These are phyloP conservation scores for Branchellion lobata DNA, from an alignment of 2,888 invertebrate species.

Conservation along the genomic window DNA sequence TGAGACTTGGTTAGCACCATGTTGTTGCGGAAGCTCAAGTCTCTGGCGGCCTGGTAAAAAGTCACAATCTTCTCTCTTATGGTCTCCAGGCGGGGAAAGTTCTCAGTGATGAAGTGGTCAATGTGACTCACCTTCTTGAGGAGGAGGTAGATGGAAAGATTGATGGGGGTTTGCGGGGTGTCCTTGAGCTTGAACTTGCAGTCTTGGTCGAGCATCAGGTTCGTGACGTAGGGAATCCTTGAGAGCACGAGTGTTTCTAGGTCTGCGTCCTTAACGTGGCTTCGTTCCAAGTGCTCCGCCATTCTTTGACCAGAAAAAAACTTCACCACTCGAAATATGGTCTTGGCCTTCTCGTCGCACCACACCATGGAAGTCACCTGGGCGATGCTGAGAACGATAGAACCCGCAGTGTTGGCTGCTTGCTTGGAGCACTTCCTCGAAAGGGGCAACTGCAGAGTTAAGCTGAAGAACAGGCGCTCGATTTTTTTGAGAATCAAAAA, in stretches of 20 bases:
- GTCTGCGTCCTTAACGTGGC: slow-evolving; percentile 49
- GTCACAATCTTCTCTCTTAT: slow-evolving; percentile 49
- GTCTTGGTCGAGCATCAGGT: slow-evolving; percentile 49
- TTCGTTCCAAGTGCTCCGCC: slow-evolving; percentile 46
- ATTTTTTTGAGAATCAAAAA: slow-evolving; percentile 49
- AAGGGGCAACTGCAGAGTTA: slow-evolving; percentile 50
- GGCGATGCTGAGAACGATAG: slow-evolving; percentile 46
- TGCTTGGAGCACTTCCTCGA: slow-evolving; percentile 47
- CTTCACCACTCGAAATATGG: slow-evolving; percentile 48
- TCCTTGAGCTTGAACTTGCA: slow-evolving; percentile 50
- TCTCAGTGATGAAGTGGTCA: slow-evolving; percentile 50
- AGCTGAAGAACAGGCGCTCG: slow-evolving; percentile 51
- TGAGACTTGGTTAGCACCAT: slow-evolving; percentile 49
- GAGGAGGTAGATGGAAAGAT: slow-evolving; percentile 13
- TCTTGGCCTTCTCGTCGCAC: slow-evolving; percentile 49
- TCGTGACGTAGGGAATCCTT: slow-evolving; percentile 50
- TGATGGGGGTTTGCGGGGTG: neutral
- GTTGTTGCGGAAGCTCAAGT: slow-evolving; percentile 49
- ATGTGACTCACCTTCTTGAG: slow-evolving; percentile 51
- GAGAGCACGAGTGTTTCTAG: slow-evolving; percentile 50
- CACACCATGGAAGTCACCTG: slow-evolving; percentile 49
- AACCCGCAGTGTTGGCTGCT: slow-evolving; percentile 47
- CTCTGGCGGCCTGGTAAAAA: slow-evolving; percentile 51
- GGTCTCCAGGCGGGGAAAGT: slow-evolving; percentile 44
- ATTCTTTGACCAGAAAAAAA: slow-evolving; percentile 50